Conservation (phyloP, 2,797 vertebrate genomes). For the Muscicapa comitata region DNA sequence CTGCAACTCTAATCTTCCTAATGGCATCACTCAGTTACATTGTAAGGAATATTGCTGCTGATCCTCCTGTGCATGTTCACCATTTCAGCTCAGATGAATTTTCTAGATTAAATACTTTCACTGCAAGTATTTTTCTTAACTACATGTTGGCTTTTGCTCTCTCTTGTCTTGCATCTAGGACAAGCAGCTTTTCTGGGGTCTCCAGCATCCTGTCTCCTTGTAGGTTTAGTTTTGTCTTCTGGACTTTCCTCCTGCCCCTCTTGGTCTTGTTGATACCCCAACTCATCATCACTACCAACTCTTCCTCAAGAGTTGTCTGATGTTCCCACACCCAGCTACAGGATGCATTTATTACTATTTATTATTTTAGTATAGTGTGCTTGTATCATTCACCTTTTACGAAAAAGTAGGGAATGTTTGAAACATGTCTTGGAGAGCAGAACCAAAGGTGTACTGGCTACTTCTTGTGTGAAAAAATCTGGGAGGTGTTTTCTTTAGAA, state of each 20-base stretch:
- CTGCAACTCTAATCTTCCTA: neutral
- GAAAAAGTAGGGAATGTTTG: neutral
- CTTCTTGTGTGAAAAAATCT: neutral
- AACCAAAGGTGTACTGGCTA: neutral
- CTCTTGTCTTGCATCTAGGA: neutral
- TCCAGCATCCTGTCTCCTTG: neutral
- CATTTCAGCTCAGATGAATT: neutral
- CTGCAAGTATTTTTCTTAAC: neutral
- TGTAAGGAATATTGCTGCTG: neutral
- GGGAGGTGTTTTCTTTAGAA: slow-evolving; percentile 1
- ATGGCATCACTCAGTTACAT: neutral
- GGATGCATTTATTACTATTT: neutral
- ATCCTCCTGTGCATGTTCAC: neutral
- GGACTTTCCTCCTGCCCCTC: neutral
- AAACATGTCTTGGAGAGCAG: neutral
- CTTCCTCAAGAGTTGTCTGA: neutral
- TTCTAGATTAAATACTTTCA: neutral
- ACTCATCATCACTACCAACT: neutral
- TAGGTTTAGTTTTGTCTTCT: neutral
- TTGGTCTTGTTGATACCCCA: neutral
- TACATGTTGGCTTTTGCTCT: neutral
- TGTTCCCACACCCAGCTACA: neutral
- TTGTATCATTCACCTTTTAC: neutral
- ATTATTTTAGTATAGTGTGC: neutral
- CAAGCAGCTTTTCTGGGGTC: neutral